These are phyloP conservation scores for Hoplostethus atlanticus DNA, from an alignment of 2,797 vertebrate species.

Conservation along the genomic window DNA sequence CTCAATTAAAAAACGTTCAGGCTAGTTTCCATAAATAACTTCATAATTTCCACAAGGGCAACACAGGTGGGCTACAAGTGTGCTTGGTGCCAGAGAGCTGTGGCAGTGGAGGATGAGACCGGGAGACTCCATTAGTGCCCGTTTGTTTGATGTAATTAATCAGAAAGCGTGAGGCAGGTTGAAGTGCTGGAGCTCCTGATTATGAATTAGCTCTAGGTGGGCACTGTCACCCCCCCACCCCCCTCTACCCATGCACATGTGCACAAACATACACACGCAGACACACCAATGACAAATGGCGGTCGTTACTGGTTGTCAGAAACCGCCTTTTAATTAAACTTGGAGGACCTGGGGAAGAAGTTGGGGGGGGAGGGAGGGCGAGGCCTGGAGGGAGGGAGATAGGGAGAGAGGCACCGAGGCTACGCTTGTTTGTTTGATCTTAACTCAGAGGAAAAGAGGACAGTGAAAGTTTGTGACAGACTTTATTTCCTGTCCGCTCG, in stretches of 20 bases:
- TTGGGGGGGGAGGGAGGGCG: conserved; percentile 5
- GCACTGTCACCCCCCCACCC: conserved; percentile 16
- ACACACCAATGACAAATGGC: conserved; percentile 71
- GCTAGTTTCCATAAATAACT: conserved; percentile 45
- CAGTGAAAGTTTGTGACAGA: conserved; percentile 61
- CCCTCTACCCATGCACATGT: conserved; percentile 10
- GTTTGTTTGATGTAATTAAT: conserved; percentile 78
- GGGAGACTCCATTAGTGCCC: conserved; percentile 52
- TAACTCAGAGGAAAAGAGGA: conserved; percentile 27
- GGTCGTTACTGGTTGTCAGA: conserved; percentile 78
- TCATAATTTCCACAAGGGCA: conserved; percentile 25
- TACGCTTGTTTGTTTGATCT: conserved; percentile 52
- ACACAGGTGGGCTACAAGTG: conserved; percentile 43
- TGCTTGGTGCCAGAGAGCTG: conserved; percentile 29
- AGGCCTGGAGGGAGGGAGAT: background rate
- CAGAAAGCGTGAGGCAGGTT: conserved; percentile 60
- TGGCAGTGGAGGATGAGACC: conserved; percentile 27
- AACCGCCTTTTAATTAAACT: conserved; percentile 79
- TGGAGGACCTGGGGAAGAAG: conserved; percentile 51
- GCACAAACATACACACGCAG: conserved; percentile 25
- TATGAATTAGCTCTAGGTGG: conserved; percentile 59
- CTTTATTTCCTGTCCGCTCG: conserved; percentile 75
- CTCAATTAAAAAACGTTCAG: conserved; percentile 23
- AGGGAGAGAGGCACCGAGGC: conserved; percentile 27
- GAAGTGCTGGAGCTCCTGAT: conserved; percentile 61